A percentile compares a stretch with the other conserved stretches of the same genome.
Evolutionary conservation across 1,140 invertebrate species (phyloP).

Genomic region (Drosophila funebris): DNA sequence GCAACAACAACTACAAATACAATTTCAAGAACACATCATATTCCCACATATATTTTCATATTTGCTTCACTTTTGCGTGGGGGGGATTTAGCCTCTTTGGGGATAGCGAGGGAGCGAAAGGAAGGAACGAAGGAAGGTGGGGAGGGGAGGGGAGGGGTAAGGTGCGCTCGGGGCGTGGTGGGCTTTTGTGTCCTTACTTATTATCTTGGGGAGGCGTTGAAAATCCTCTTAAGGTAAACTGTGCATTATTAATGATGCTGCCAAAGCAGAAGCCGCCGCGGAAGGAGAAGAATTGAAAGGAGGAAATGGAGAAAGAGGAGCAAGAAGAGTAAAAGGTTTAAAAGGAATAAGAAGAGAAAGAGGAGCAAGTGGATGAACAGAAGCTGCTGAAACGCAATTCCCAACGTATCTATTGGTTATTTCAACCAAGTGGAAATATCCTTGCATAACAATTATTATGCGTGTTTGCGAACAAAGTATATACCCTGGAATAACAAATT

Average conservation of each 20-base stretch:
- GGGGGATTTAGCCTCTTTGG: not conserved
- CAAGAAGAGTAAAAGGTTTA: no score
- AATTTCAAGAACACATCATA: slow-evolving; percentile 40
- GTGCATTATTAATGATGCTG: slow-evolving; percentile 74
- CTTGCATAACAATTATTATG: slow-evolving; percentile 12
- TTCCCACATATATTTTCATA: slow-evolving; percentile 69
- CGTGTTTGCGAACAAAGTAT: not conserved
- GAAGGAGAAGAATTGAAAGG: not conserved
- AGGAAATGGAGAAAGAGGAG: not conserved
- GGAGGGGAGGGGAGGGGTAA: not conserved
- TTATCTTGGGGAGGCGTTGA: slow-evolving; percentile 76
- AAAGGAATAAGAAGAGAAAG: no score
- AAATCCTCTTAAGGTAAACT: slow-evolving; percentile 81
- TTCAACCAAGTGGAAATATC: slow-evolving; percentile 4
- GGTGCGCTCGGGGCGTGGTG: slow-evolving; percentile 4
- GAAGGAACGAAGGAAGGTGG: not conserved
- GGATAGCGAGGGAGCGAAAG: not conserved
- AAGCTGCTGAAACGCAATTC: not conserved
- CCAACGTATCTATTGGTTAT: slow-evolving; percentile 13
- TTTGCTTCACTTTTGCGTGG: slow-evolving; percentile 36
- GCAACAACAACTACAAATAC: not conserved
- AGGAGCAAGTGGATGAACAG: not conserved
- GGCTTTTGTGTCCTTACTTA: slow-evolving; percentile 69
- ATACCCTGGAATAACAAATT: not conserved
- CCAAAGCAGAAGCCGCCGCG: not conserved